Evolutionary conservation across 2,113 vertebrate genomes (phyloP), one percentile per base, ranked within the genome.

Genomic region (Ranitomeya imitator): DNA sequence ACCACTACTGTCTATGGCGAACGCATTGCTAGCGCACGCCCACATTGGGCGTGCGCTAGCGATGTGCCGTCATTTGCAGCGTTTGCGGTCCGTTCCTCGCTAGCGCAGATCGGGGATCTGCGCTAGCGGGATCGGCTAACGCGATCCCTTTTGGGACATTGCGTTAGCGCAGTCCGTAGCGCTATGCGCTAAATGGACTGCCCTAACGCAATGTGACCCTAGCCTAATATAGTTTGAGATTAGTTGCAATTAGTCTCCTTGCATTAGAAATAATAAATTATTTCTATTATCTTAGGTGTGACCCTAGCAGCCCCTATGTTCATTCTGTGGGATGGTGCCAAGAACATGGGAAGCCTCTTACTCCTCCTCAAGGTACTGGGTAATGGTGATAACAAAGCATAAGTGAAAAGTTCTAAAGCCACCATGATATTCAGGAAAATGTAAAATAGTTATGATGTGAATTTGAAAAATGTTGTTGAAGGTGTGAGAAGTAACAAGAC

Each of bases 321-420:
- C 98, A 99, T 90, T 97, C 97, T 0, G 96, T 98, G 80, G 98
- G 98, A 92, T 99, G 98, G 98, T 99, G 98, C 93, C 96, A 97
- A 91, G 97, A 98, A 90, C 96, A 97, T 0, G 96, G 96, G 91
- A 97, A 98, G 89, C 96, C 97, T 6, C 96, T 99, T 88, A 99
- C 98, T 2, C 97, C 98, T 86, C 98, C 98, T 85, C 98, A 99
- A 96, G 98, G 98, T 99, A 91, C 14, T 78, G 51, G 0, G 14
- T 16, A 51, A 23, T 78, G 18, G 74, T 14, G 12, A 71, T 0
- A 8, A 13, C 13, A 73, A 7, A 73, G 69, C 16, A 16, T 7
- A 37, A 73, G 69, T 6, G 16, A 73, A 73, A 23, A 26, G 13
- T 73, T 71, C 5, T 73, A 15, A 37, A 3, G 26, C 31, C 31